Conservation (phyloP, 2,888 invertebrate genomes). For the Cephonodes hylas region DNA sequence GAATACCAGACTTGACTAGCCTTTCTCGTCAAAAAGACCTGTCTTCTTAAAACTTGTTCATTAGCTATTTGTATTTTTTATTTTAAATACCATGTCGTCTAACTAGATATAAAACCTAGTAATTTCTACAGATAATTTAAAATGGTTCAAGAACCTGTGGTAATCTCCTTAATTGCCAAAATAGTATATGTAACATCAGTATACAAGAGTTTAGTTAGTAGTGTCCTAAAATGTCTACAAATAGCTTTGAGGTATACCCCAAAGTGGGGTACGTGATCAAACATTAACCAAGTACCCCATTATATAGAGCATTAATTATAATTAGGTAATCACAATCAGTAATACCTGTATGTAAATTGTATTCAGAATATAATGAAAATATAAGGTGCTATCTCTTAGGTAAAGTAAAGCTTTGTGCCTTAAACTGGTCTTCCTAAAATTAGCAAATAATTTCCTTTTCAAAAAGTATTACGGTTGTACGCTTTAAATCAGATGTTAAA, state of each 20-base stretch:
- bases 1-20: too few relatives aligned
- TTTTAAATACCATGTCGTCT: not conserved
- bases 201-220: conserved; percentile 16
- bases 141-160: conserved; percentile 65
- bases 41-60: too few relatives aligned
- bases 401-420: conserved; percentile 52
- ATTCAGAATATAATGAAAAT: not conserved
- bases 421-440: conserved; percentile 61
- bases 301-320: not conserved
- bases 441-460: conserved; percentile 45
- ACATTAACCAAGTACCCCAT: not conserved
- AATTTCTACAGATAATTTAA: conserved; percentile 21
- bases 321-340: conserved; percentile 3
- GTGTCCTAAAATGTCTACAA: not conserved
- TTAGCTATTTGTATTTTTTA: not conserved
- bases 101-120: not conserved
- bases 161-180: conserved; percentile 81
- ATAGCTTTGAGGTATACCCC: not conserved
- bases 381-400: conserved; percentile 55
- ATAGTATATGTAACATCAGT: conserved; percentile 55
- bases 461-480: conserved; percentile 75
- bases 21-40: too few relatives aligned
- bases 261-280: not conserved
- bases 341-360: conserved; percentile 29
- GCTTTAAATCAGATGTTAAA: conserved; percentile 72